phyloP scores from a whole-genome alignment of 1,140 invertebrate species.

The Drosophila gunungcola region DNA sequence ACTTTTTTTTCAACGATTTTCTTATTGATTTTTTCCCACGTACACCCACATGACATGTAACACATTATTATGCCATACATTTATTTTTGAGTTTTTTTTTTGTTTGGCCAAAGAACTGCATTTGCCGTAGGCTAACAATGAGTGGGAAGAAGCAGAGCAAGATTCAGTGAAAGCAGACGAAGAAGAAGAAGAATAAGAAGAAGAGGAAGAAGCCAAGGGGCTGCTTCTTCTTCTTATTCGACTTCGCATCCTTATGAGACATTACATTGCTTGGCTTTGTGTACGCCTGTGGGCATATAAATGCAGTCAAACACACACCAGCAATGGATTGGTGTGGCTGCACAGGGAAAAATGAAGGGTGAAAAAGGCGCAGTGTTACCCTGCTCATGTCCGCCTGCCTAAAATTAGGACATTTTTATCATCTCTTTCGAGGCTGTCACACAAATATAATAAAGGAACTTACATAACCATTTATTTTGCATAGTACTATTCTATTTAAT shows the following conservation, averaged over 20 bases:
- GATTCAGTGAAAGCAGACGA: constrained; percentile 11
- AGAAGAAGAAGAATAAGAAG: neutral
- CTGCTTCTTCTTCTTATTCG: constrained; percentile 5
- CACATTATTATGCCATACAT: constrained; percentile 71
- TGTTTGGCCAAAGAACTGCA: constrained; percentile 46
- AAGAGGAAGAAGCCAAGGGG: constrained; percentile 8
- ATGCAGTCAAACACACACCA: constrained; percentile 7
- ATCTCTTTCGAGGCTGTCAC: neutral
- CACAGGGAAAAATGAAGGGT: neutral
- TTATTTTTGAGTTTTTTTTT: constrained; percentile 20
- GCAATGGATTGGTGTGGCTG: constrained; percentile 7
- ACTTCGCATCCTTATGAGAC: constrained; percentile 24
- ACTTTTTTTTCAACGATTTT: constrained; percentile 28
- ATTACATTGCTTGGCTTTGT: constrained; percentile 43
- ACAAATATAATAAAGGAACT: neutral
- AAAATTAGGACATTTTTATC: neutral
- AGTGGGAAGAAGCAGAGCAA: neutral
- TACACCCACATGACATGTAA: constrained; percentile 32
- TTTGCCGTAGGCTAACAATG: constrained; percentile 52
- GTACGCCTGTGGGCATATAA: constrained; percentile 22
- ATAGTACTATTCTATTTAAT: no score
- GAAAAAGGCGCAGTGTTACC: neutral
- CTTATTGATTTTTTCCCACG: constrained; percentile 63
- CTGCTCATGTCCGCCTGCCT: neutral
- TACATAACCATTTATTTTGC: no score